Evolutionary conservation across 2,797 vertebrate genomes (phyloP).

Genomic region (Clarias platycephalus): DNA sequence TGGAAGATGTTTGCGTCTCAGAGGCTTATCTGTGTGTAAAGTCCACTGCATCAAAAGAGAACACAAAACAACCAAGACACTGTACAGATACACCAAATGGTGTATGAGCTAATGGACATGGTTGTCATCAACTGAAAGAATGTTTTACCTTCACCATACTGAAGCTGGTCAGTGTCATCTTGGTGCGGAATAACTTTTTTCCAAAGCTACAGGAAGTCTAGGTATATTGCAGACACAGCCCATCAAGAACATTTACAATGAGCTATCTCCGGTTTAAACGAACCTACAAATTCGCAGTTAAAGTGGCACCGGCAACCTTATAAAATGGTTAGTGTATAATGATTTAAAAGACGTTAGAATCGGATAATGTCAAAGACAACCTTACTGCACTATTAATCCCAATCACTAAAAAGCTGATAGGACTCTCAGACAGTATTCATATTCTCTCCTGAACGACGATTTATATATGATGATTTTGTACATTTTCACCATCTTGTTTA

Average conservation of each 20-base stretch:
- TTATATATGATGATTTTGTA: background rate
- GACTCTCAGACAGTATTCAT: background rate
- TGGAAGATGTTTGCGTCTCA: background rate
- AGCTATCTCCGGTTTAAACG: constrained; percentile 23
- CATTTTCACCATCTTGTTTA: background rate
- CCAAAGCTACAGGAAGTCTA: constrained; percentile 19
- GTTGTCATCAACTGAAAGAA: constrained; percentile 36
- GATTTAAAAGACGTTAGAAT: constrained; percentile 22
- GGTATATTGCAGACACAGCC: constrained; percentile 33
- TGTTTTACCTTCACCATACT: constrained; percentile 30
- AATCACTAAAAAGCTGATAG: background rate
- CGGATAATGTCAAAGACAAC: background rate
- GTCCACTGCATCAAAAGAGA: constrained; percentile 11
- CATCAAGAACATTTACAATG: constrained; percentile 37
- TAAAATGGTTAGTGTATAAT: background rate
- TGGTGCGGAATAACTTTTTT: constrained; percentile 7
- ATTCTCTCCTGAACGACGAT: background rate
- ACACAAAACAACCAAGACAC: constrained; percentile 17
- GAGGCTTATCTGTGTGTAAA: constrained; percentile 2
- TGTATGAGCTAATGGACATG: constrained; percentile 37
- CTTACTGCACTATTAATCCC: background rate
- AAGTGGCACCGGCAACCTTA: constrained; percentile 4
- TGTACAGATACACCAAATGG: constrained; percentile 19
- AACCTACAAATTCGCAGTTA: constrained; percentile 12
- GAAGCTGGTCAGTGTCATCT: constrained; percentile 27